phyloP scores from a whole-genome alignment of 1,140 invertebrate species.

The Caenorhabditis remanei region DNA sequence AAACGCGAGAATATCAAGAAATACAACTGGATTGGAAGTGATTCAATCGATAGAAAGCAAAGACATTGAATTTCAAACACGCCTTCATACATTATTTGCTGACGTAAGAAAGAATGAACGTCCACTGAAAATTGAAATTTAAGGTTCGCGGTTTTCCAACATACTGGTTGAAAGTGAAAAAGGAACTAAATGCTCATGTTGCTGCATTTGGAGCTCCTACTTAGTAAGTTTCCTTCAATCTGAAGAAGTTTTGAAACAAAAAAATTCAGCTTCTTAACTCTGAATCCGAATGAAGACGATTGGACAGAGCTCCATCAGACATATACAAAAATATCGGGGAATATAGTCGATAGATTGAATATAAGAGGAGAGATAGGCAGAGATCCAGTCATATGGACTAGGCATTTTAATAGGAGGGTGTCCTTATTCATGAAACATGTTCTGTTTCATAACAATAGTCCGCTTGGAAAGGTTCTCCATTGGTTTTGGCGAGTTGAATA shows the following conservation, averaged over 20 bases:
- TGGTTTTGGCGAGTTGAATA: slow-evolving; percentile 16
- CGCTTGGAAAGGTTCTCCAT: neutral
- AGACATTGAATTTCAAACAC: neutral
- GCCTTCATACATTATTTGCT: neutral
- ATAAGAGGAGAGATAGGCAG: neutral
- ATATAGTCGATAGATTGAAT: neutral
- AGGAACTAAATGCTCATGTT: slow-evolving; percentile 12
- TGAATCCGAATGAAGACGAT: neutral
- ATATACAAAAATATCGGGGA: neutral
- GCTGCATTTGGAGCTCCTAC: neutral
- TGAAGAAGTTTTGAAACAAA: too few species aligned
- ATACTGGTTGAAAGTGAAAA: neutral
- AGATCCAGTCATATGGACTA: neutral
- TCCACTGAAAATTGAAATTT: neutral
- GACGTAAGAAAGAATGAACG: neutral
- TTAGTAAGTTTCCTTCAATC: neutral
- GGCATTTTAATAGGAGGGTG: neutral
- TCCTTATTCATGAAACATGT: neutral
- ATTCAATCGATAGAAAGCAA: neutral
- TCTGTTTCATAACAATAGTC: neutral
- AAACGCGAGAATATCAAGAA: neutral
- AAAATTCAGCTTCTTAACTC: neutral
- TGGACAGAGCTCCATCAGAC: neutral
- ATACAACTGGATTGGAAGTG: neutral
- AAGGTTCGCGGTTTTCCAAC: neutral